phyloP scores from a whole-genome alignment of 2,113 vertebrate species.

The Paratilapia polleni region DNA sequence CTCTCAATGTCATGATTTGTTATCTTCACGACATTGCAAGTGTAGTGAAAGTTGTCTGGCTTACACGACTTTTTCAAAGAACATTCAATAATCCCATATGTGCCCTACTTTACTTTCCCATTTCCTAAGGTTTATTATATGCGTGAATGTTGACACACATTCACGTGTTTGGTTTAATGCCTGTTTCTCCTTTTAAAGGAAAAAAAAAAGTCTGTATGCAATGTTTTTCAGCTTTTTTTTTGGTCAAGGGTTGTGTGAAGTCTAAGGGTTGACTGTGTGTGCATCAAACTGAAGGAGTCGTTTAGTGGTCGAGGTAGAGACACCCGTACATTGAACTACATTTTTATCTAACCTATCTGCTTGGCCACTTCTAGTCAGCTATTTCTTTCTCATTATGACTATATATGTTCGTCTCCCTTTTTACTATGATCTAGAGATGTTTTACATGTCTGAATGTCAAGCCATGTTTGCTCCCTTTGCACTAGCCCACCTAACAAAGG shows the following conservation, averaged over 20 bases:
- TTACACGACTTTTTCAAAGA: background rate
- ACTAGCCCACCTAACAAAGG: conserved; percentile 60
- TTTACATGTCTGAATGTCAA: conserved; percentile 47
- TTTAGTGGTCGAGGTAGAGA: background rate
- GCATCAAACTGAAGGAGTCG: conserved; percentile 46
- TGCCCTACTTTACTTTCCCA: background rate
- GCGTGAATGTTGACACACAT: conserved; percentile 3
- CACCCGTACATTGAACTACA: conserved; percentile 19
- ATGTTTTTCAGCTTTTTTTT: background rate
- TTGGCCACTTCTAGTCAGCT: background rate
- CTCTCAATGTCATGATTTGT: background rate
- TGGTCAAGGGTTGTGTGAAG: conserved; percentile 44
- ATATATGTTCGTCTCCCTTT: conserved; percentile 32
- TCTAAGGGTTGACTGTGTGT: conserved; percentile 46
- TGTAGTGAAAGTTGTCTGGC: background rate
- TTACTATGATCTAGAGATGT: conserved; percentile 30
- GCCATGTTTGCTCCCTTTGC: conserved; percentile 33
- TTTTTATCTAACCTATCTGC: conserved; percentile 47
- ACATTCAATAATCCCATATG: background rate
- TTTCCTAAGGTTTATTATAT: background rate
- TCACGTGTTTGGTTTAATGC: conserved; percentile 6
- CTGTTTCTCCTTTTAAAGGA: background rate
- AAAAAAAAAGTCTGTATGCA: background rate
- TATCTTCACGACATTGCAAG: background rate
- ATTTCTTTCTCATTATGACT: conserved; percentile 26